These are phyloP conservation scores for Cerastis rubricosa DNA, from an alignment of 2,888 invertebrate species.

Conservation along the genomic window DNA sequence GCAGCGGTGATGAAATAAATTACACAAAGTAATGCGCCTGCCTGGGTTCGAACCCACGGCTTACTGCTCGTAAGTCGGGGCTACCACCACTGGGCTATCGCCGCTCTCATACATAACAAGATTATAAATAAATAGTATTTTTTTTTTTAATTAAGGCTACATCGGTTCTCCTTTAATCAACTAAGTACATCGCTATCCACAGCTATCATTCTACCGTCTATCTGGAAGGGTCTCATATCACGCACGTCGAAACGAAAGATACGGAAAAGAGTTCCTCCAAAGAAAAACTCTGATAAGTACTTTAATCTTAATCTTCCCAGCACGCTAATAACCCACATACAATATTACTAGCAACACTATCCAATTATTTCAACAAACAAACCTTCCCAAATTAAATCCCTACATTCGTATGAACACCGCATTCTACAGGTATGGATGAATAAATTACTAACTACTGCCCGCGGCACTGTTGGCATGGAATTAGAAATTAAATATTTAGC, in stretches of 20 bases:
- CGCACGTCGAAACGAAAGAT: background rate
- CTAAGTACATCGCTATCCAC: background rate
- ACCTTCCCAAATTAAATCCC: constrained; percentile 10
- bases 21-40: too few species aligned
- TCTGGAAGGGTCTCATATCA: background rate
- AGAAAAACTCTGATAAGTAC: background rate
- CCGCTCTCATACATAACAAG: too few species aligned
- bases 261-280: background rate
- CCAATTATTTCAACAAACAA: constrained; percentile 18
- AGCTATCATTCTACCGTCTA: too few species aligned
- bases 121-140: too few species aligned
- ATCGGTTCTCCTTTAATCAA: background rate
- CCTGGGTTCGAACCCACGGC: too few species aligned
- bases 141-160: background rate
- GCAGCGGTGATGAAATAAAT: too few species aligned
- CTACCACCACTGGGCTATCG: too few species aligned
- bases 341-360: background rate
- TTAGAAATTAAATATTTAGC: constrained; percentile 62
- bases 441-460: constrained; percentile 49
- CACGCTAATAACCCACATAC: background rate
- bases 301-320: background rate
- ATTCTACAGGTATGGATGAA: constrained; percentile 33
- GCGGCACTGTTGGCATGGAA: constrained; percentile 34
- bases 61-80: too few species aligned
- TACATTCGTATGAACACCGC: background rate